These are phyloP conservation scores for Macropodus opercularis DNA, from an alignment of 2,797 vertebrate species.

Conservation along the genomic window DNA sequence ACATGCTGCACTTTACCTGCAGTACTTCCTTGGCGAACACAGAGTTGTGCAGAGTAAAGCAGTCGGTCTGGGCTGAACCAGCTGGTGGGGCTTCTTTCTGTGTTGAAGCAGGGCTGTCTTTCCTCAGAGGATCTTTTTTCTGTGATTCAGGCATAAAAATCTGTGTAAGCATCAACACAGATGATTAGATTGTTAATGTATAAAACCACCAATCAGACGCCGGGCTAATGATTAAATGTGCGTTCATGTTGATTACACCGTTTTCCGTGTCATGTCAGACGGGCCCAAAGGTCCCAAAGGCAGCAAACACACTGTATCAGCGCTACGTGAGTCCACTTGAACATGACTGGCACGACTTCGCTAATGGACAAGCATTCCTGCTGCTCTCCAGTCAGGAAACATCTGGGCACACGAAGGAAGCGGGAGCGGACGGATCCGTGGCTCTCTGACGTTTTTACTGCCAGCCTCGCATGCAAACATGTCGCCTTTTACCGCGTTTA, in stretches of 20 bases:
- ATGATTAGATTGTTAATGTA: not conserved
- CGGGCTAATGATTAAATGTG: slow-evolving; percentile 20
- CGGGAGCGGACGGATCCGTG: slow-evolving; percentile 43
- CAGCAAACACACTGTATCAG: slow-evolving; percentile 61
- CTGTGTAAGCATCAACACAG: slow-evolving; percentile 52
- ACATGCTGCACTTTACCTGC: slow-evolving; percentile 71
- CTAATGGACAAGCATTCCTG: slow-evolving; percentile 56
- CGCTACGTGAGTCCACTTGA: slow-evolving; percentile 43
- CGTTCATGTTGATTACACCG: slow-evolving; percentile 35
- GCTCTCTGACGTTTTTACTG: slow-evolving; percentile 39
- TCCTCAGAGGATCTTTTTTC: slow-evolving; percentile 51
- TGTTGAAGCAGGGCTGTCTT: slow-evolving; percentile 47
- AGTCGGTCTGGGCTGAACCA: slow-evolving; percentile 57
- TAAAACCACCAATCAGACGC: slow-evolving; percentile 3
- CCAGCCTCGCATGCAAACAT: slow-evolving; percentile 52
- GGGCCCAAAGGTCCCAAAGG: slow-evolving; percentile 39
- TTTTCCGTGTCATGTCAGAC: slow-evolving; percentile 48
- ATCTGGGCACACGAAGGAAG: slow-evolving; percentile 76
- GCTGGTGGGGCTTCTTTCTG: slow-evolving; percentile 43
- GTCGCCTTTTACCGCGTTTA: slow-evolving; percentile 38
- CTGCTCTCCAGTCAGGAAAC: slow-evolving; percentile 75
- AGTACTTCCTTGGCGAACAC: slow-evolving; percentile 80
- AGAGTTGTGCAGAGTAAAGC: slow-evolving; percentile 72
- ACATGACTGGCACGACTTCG: slow-evolving; percentile 47
- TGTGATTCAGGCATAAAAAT: slow-evolving; percentile 48